These are phyloP conservation scores for Aethes cnicana DNA, from an alignment of 2,888 invertebrate genomes.

Conservation along the genomic window DNA sequence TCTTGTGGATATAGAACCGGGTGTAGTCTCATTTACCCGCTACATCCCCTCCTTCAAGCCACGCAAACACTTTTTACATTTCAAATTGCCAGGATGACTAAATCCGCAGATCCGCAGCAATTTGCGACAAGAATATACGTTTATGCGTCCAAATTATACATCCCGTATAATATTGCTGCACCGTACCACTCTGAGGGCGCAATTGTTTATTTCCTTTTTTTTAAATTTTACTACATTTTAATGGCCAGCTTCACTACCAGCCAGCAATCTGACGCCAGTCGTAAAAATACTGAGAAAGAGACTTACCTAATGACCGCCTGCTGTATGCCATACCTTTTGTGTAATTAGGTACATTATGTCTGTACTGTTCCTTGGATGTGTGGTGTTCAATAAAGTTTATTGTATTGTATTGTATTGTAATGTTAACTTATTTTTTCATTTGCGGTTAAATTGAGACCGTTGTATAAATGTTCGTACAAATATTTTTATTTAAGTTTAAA, in stretches of 20 bases:
- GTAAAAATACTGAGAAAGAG: constrained; percentile 6
- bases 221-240: constrained; percentile 1
- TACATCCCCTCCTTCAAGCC: constrained; percentile 33
- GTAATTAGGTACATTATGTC: too few species aligned
- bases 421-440: too few species aligned
- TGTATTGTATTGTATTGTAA: too few species aligned
- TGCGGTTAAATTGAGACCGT: too few species aligned
- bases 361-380: too few species aligned
- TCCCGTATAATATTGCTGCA: constrained; percentile 31
- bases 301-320: too few species aligned
- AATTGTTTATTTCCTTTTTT: constrained; percentile 14
- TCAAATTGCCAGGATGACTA: constrained; percentile 48
- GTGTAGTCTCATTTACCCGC: too few species aligned
- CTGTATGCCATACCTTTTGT: too few species aligned
- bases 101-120: constrained; percentile 42
- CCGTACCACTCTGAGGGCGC: constrained; percentile 23
- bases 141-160: constrained; percentile 61
- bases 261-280: constrained; percentile 21
- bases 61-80: constrained; percentile 43
- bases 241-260: constrained; percentile 16
- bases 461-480: too few species aligned
- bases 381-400: too few species aligned
- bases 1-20: too few species aligned
- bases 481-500: too few species aligned
- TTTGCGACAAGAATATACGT: constrained; percentile 56